Evolutionary conservation across 2,113 vertebrate species (phyloP), one percentile per base, ranked within the genome.

Genomic region (Anser cygnoides): DNA sequence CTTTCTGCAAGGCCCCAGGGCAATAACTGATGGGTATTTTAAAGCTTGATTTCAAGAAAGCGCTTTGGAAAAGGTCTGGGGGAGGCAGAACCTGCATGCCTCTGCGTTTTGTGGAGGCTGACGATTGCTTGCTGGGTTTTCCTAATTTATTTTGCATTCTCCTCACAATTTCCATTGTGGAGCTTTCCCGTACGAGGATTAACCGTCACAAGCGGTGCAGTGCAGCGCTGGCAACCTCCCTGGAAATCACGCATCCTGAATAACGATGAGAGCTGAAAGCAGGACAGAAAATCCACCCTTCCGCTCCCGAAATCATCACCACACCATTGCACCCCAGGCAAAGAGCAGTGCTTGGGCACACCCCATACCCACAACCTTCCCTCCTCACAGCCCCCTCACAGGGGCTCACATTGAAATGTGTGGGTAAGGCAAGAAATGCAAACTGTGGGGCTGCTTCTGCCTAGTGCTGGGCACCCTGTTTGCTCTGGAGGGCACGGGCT

Each of bases 191-290:
- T 84, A 46, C 35, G 29, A 63, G 89, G 86, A 84, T 89, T 66
- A 86, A 93, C 83, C 58, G 13, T 39, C 86, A 61, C 94, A 89
- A 95, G 91, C 89, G 71, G 93, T 89, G 91, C 89, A 89, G 92
- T 95, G 96, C 95, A 96, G 95, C 18, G 44, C 94, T 94, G 96
- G 96, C 94, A 91, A 72, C 94, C 94, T 95, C 95, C 58, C 71
- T 96, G 82, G 75, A 92, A 96, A 88, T 95, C 95, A 96, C 26
- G 54, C 79, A 29, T 86, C 73, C 96, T 97, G 97, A 97, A 92
- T 92, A 93, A 83, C 50, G 89, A 96, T 94, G 94, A 88, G 80
- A 83, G 55, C 73, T 89, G 71, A 94, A 91, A 93, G 77, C 87
- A 91, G 65, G 71, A 85, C 63, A 85, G 68, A 90, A 87, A 93